These are phyloP conservation scores for Oasisia sp. DNA, from an alignment of 2,888 invertebrate species.

Conservation along the genomic window DNA sequence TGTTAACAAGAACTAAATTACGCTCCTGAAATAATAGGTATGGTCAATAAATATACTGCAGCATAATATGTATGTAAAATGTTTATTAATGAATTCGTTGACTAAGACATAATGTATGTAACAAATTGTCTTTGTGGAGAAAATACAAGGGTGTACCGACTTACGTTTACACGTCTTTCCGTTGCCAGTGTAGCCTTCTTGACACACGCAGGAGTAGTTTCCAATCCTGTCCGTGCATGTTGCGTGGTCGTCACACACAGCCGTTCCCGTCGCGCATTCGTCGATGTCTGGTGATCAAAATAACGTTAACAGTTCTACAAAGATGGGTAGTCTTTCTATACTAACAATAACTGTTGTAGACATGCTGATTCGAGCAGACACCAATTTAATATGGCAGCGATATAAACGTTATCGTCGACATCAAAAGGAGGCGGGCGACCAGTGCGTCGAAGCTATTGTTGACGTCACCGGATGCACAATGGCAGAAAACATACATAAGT, in stretches of 20 bases:
- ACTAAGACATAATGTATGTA: background rate
- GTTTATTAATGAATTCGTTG: no score
- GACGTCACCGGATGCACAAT: no score
- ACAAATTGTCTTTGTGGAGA: background rate
- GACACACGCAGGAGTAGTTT: slow-evolving; percentile 28
- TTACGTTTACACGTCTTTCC: slow-evolving; percentile 48
- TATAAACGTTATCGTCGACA: no score
- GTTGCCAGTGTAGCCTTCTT: slow-evolving; percentile 29
- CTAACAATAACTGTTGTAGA: no score
- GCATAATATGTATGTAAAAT: no score
- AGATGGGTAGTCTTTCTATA: background rate
- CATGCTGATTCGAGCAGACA: no score
- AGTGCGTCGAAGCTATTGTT: no score
- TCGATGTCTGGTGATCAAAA: slow-evolving; percentile 27
- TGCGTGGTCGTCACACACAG: slow-evolving; percentile 27
- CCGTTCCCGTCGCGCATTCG: slow-evolving; percentile 25
- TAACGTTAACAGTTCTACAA: background rate
- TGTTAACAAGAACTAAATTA: no score
- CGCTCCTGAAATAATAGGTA: no score
- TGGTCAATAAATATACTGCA: no score
- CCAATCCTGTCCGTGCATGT: slow-evolving; percentile 27
- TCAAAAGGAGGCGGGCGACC: no score
- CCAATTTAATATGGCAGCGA: no score
- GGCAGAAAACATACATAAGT: background rate
- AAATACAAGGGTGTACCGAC: slow-evolving; percentile 13